Conservation (phyloP, 1,140 invertebrate genomes). For the Brachystomella parvula region DNA sequence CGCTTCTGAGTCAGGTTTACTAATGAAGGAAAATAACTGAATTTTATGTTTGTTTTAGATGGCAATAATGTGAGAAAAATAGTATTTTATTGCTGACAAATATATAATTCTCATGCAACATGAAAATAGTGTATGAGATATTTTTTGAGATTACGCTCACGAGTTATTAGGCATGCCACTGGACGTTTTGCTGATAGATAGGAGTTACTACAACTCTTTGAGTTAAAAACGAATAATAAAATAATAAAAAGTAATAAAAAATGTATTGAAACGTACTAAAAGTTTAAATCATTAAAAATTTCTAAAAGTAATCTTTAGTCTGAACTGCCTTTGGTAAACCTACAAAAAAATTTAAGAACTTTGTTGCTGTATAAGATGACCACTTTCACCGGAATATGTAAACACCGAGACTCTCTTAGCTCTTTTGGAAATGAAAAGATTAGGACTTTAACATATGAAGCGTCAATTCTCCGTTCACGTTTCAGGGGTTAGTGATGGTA, state of each 20-base stretch:
- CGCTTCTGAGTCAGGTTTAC: too few species aligned
- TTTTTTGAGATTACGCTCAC: background rate
- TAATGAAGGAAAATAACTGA: too few species aligned
- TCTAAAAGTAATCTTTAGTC: too few species aligned
- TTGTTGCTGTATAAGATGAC: background rate
- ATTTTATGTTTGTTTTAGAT: background rate
- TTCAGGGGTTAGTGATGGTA: background rate
- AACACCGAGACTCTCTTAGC: background rate
- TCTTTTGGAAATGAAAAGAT: background rate
- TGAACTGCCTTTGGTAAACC: background rate
- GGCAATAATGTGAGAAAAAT: background rate
- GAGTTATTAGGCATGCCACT: background rate
- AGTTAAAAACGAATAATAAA: background rate
- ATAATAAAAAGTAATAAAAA: background rate
- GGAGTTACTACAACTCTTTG: background rate
- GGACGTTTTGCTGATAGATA: background rate
- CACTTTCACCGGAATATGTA: background rate
- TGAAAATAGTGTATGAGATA: background rate
- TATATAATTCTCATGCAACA: background rate
- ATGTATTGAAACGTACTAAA: background rate
- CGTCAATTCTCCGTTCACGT: background rate
- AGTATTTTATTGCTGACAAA: background rate
- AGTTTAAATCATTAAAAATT: background rate
- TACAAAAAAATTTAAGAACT: background rate
- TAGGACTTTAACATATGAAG: background rate